Base-by-base conservation (phyloP, 1,140 invertebrate species). In the Drosophila sturtevanti region DNA sequence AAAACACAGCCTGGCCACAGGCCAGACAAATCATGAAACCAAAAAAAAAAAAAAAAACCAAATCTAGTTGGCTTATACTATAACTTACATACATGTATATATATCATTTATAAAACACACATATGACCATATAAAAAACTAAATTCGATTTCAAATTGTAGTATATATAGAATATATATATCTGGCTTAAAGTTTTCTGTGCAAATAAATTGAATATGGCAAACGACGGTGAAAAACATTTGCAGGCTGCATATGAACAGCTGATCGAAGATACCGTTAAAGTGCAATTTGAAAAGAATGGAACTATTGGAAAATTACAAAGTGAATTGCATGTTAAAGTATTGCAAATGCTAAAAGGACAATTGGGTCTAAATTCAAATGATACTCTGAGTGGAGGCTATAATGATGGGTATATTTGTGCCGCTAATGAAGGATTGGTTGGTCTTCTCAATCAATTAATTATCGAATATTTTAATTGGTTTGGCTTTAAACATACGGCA, bases 401-500 rank as follows among this genome's bases (percentile, higher is more conserved):
- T 34, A 1, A 24, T n/a, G 35, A 60, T 2, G 21, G 27, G 9
- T 4, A 22, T 0, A 31, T 31, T 6, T 7, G 27, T 31, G 27
- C 27, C 27, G 27, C 27, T 31, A 55, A 69, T 27, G 35, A 18
- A 0, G 77, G 63, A 6, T 41, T 84, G 1, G 9, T 70, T 5
- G 63, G 38, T 14, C 12, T 87, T 0, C 69, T 86, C 0, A 90
- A 90, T 31, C 65, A 90, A 14, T 21, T 90, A 16, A 44, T 90
- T 5, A 68, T 84, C n/a, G 87, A 90, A 22, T 90, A 87, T 24
- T 67, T 90, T 2, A 21, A 72, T 11, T 90, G 81, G 81, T 89
- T 66, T 7, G 89, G 89, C 44, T 90, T 75, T 31, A 71, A 68
- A 9, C 89, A 90, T 76, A 84, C 87, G 3, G 44, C 72, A 44